Percentiles rank a stretch among this genome's conserved stretches.
Conservation (phyloP, 2,888 invertebrate species). For the Omphaloscelis lunosa region DNA sequence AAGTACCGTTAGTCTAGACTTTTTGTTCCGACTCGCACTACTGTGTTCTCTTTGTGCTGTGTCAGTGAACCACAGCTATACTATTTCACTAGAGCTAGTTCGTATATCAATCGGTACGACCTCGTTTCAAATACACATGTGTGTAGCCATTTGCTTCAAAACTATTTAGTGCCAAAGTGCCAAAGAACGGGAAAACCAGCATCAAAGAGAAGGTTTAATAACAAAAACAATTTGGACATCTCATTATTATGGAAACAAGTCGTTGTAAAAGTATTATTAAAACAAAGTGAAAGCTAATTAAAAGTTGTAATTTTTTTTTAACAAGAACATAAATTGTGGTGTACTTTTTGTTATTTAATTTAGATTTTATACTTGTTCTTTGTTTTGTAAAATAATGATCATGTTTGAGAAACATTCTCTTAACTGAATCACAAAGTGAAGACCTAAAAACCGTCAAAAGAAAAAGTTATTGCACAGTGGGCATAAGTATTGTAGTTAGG, state of each 20-base stretch:
- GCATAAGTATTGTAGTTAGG: no score
- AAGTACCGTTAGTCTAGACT: constrained; percentile 53
- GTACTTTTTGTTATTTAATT: constrained; percentile 44
- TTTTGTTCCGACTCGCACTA: constrained; percentile 59
- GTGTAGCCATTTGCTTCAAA: constrained; percentile 56
- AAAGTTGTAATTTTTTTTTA: constrained; percentile 61
- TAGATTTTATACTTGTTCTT: constrained; percentile 30
- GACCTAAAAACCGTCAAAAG: neutral
- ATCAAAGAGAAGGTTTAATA: constrained; percentile 28
- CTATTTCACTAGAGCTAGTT: constrained; percentile 59
- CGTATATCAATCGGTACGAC: constrained; percentile 72
- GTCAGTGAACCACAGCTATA: constrained; percentile 65
- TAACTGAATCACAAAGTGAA: constrained; percentile 6
- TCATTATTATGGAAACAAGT: constrained; percentile 48
- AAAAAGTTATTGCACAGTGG: neutral
- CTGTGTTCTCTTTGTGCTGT: constrained; percentile 64
- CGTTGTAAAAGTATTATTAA: constrained; percentile 50
- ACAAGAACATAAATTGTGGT: constrained; percentile 59
- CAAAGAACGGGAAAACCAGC: constrained; percentile 55
- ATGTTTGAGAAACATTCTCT: constrained; percentile 5
- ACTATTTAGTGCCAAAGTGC: constrained; percentile 53
- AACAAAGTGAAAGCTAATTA: constrained; percentile 63
- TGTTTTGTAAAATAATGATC: constrained; percentile 37
- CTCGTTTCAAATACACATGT: constrained; percentile 64
- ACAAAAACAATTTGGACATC: constrained; percentile 48